Evolutionary conservation across 1,140 invertebrate genomes (phyloP), one percentile per base, ranked within the genome.

Genomic region (Bilobella aurantiaca): DNA sequence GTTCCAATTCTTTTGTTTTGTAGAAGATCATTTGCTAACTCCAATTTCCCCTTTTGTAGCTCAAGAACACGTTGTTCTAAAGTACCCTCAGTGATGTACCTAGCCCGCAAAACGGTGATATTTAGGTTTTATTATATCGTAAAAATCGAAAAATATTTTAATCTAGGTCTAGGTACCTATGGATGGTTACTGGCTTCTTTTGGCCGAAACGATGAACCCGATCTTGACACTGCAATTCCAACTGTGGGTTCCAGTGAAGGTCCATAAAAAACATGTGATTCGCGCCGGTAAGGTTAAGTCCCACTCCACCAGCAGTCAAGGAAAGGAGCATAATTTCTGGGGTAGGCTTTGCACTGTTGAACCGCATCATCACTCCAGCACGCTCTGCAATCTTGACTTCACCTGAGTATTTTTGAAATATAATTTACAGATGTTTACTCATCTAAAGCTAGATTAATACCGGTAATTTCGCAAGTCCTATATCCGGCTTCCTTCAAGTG

Each of bases 171-270:
- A 61, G 75, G 75, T 78, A 90, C 87, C 89, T 92, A 76, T 94
- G 91, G 57, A 96, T 85, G 63, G 83, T 81, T 0, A 95, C 91
- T 74, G 82, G 74, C 74, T 87, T 89, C n/a, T 75, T 84, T 75
- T 96, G 93, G 0, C 93, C 93, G 49, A 96, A 85, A 64, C 93
- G 81, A 78, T 95, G 93, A 56, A 96, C 87, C 53, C 93, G 80
- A 79, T 96, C 93, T 79, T 89, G 90, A 0, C 92, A 92, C 76
- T 96, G 93, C 3, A 85, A 79, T 78, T 96, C 93, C 27, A 96
- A 78, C 72, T 94, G 91, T 0, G 93, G 93, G 81, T 96, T 96
- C 93, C 93, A 96, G 77, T 96, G 93, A 60, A 91, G 81, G 78
- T 96, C 93, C 1, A 93, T 74, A 2, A 97, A 74, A 53, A 96